Evolutionary conservation across 2,113 vertebrate species (phyloP), one percentile per base, ranked within the genome.

Genomic region (Heteronetta atricapilla): DNA sequence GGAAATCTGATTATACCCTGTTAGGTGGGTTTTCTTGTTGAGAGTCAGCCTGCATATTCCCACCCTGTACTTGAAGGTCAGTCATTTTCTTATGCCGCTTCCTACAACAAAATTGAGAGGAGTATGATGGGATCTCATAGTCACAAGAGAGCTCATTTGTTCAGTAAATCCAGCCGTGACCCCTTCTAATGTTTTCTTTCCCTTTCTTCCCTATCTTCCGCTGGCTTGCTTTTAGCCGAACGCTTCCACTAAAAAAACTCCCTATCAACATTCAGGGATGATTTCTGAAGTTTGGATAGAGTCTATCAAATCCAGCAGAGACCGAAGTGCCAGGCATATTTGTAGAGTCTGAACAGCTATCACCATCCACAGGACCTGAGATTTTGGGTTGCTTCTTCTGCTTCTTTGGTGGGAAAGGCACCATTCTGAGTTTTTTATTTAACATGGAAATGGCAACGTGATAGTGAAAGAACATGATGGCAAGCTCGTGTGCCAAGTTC

Each of bases 101-200:
- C 91, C 93, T 97, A 95, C 95, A 97, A 91, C 84, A 97, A 96
- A 97, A 96, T 42, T 86, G 90, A 95, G 95, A 95, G 80, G 79
- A 90, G 77, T 85, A 86, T 96, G 97, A 96, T 97, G 96, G 97
- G 89, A 96, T 96, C 93, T 96, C 73, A 42, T 33, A 90, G 93
- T 82, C 95, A 96, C 96, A 89, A 92, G 96, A 97, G 96, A 97
- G 92, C 96, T 97, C 95, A 97, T 97, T 97, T 97, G 97, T 96
- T 95, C 96, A 97, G 92, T 95, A 97, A 97, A 97, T 97, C 93
- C 92, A 96, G 94, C 85, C 93, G 1, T 95, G 93, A 97, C 96
- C 96, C 97, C 91, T 95, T 94, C 80, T 96, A 95, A 96, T 95
- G 64, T 90, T 96, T 94, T 86, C 62, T 74, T 88, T 70, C 28